Evolutionary conservation across 2,113 vertebrate species (phyloP).

Genomic region (Nestor notabilis): DNA sequence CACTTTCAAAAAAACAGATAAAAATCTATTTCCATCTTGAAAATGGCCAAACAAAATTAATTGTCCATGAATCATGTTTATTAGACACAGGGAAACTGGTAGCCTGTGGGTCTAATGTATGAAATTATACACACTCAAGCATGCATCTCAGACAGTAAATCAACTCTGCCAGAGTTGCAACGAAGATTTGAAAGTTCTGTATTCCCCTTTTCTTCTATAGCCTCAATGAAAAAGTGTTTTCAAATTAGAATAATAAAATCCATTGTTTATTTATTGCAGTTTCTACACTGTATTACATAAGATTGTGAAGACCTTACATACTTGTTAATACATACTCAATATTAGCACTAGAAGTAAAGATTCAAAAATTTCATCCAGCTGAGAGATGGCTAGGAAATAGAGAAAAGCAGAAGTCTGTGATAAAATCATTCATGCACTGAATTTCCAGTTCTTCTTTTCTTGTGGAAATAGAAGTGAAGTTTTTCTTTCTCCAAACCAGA

Average conservation of each 20-base stretch:
- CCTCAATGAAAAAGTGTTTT: background rate
- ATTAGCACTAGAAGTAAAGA: background rate
- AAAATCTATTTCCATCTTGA: conserved; percentile 24
- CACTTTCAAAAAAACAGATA: background rate
- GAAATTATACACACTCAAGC: background rate
- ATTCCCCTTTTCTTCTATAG: background rate
- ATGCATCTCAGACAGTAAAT: background rate
- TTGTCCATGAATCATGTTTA: conserved; percentile 14
- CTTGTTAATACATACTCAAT: background rate
- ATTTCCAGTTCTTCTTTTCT: background rate
- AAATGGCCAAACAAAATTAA: conserved; percentile 43
- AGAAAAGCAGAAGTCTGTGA: background rate
- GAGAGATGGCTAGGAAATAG: background rate
- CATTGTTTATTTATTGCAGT: background rate
- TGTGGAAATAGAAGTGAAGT: background rate
- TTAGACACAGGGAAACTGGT: background rate
- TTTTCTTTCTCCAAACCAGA: background rate
- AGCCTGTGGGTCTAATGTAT: background rate
- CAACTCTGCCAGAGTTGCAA: background rate
- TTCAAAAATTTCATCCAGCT: background rate
- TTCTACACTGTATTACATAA: background rate
- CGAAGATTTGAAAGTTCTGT: background rate
- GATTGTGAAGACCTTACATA: background rate
- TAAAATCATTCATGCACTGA: background rate
- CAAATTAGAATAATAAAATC: background rate